Evolutionary conservation across 2,797 vertebrate genomes (phyloP).

Genomic region (Thunnus albacares): DNA sequence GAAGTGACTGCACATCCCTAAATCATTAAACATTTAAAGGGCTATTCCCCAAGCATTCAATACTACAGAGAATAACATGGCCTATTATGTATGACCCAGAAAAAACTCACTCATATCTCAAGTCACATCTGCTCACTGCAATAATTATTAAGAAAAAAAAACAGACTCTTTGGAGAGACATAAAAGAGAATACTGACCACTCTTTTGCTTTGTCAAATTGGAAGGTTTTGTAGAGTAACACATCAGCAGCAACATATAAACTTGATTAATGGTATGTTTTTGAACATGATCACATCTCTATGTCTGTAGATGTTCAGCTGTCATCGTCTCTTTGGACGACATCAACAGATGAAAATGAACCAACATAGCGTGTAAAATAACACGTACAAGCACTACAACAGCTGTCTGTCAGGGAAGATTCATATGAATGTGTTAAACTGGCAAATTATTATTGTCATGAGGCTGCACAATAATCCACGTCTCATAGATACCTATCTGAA

Average conservation of each 20-base stretch:
- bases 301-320: conserved; percentile 2
- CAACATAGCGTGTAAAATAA: conserved; percentile 12
- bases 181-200: conserved; percentile 63
- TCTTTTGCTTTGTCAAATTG: conserved; percentile 35
- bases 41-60: conserved; percentile 55
- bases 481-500: background rate
- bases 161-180: conserved; percentile 41
- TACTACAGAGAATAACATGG: conserved; percentile 57
- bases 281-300: conserved; percentile 44
- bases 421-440: conserved; percentile 3
- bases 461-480: background rate
- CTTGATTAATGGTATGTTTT: conserved; percentile 31
- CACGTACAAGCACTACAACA: background rate
- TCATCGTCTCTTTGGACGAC: background rate
- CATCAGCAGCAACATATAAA: conserved; percentile 5
- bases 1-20: conserved; percentile 11
- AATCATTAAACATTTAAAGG: conserved; percentile 74
- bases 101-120: conserved; percentile 57
- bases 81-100: conserved; percentile 70
- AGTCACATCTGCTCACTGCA: conserved; percentile 51
- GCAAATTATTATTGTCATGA: conserved; percentile 4
- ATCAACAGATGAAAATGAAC: conserved; percentile 1
- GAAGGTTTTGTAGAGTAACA: background rate
- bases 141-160: conserved; percentile 41
- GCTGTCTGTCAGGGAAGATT: conserved; percentile 22